phyloP scores from a whole-genome alignment of 2,888 invertebrate species.

The Steinernema hermaphroditum region DNA sequence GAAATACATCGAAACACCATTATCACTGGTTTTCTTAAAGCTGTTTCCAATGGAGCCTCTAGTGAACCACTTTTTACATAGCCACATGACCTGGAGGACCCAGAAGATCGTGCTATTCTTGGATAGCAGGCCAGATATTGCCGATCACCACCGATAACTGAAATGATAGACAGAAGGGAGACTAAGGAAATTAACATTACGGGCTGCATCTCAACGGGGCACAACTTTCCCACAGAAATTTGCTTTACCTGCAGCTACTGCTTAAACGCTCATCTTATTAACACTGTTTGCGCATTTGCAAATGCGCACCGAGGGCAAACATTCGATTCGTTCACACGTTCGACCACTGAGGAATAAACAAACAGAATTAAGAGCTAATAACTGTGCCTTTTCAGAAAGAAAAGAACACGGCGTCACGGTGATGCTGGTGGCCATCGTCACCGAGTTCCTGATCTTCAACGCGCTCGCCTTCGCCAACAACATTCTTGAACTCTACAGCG shows the following conservation, averaged over 20 bases:
- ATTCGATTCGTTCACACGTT: constrained; percentile 18
- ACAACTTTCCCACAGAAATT: no score
- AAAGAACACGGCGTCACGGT: constrained; percentile 58
- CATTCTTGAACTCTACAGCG: constrained; percentile 53
- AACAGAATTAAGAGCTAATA: constrained; percentile 23
- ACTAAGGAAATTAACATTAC: no score
- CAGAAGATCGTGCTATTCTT: no score
- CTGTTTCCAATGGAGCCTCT: no score
- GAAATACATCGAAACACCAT: no score
- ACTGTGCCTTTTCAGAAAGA: constrained; percentile 44
- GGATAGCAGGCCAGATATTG: no score
- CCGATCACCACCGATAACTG: no score
- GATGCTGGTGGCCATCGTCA: constrained; percentile 62
- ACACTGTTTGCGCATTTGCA: constrained; percentile 1
- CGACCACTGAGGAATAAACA: background rate
- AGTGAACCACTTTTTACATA: no score
- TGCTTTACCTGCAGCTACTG: background rate
- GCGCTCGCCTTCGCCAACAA: constrained; percentile 60
- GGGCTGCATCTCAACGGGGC: no score
- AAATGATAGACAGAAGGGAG: no score
- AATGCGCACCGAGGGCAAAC: constrained; percentile 16
- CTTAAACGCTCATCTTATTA: background rate
- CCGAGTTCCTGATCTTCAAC: constrained; percentile 60
- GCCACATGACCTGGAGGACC: no score
- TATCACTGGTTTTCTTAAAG: no score